Evolutionary conservation across 2,888 invertebrate genomes (phyloP).

Genomic region (Eupelmus urozonus): DNA sequence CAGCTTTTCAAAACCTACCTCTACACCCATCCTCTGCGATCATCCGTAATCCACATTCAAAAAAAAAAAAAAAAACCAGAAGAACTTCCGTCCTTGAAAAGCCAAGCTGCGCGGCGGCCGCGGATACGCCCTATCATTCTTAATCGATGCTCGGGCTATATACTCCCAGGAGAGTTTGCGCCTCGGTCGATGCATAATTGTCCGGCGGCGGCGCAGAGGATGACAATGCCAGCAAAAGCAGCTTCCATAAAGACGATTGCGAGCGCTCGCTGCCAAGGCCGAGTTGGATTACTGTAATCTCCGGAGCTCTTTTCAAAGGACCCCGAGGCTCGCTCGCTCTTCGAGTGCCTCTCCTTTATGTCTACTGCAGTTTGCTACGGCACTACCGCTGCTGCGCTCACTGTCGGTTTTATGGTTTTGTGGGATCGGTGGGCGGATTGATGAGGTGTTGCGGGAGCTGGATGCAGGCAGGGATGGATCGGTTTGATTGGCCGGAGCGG

Average conservation of each 20-base stretch:
- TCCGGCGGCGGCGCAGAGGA: background rate
- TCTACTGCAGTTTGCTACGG: background rate
- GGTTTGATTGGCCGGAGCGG: background rate
- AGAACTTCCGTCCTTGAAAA: too few relatives aligned
- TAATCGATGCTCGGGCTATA: slow-evolving; percentile 35
- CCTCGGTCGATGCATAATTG: slow-evolving; percentile 7
- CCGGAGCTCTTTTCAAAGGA: slow-evolving; percentile 36
- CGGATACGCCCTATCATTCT: slow-evolving; percentile 18
- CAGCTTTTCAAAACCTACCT: too few relatives aligned
- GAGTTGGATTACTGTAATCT: slow-evolving; percentile 51
- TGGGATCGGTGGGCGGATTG: background rate
- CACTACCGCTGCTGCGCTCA: background rate
- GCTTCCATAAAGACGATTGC: slow-evolving; percentile 21
- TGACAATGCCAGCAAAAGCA: slow-evolving; percentile 6
- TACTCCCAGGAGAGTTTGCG: slow-evolving; percentile 1
- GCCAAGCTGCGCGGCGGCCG: too few relatives aligned
- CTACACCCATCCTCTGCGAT: too few relatives aligned
- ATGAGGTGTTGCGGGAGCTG: background rate
- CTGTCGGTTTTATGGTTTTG: background rate
- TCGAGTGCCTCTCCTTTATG: background rate
- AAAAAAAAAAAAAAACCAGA: too few relatives aligned
- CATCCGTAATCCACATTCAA: too few relatives aligned
- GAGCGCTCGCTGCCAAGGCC: slow-evolving; percentile 23
- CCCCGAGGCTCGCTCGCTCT: slow-evolving; percentile 9
- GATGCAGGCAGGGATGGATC: background rate